Evolutionary conservation across 2,888 invertebrate species (phyloP).

Genomic region (Oligia latruncula): DNA sequence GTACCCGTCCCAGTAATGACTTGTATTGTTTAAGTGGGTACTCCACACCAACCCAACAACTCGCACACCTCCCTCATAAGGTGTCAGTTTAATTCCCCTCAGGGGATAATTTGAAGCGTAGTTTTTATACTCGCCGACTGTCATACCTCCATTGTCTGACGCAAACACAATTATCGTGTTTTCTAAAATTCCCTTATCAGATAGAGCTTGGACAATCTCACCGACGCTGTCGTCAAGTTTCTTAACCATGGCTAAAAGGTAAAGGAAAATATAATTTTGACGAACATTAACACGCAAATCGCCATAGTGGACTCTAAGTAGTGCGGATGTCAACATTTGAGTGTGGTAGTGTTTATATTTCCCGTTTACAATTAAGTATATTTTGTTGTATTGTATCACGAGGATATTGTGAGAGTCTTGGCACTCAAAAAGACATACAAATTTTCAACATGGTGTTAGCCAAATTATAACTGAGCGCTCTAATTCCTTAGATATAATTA

Average conservation of each 20-base stretch:
- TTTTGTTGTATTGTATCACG: not conserved
- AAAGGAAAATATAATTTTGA: not conserved
- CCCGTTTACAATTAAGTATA: not conserved
- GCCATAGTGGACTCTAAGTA: not conserved
- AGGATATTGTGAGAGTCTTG: not conserved
- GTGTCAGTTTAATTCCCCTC: slow-evolving; percentile 93
- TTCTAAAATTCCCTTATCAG: slow-evolving; percentile 92
- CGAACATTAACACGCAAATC: not conserved
- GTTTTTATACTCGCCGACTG: slow-evolving; percentile 93
- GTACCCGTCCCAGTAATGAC: slow-evolving; percentile 87
- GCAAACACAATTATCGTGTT: slow-evolving; percentile 96
- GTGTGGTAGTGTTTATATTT: slow-evolving; percentile 11
- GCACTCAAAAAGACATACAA: not conserved
- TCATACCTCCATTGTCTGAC: slow-evolving; percentile 97
- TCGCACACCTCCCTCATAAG: slow-evolving; percentile 96
- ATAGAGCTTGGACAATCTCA: slow-evolving; percentile 92
- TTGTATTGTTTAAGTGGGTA: slow-evolving; percentile 74
- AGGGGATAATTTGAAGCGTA: slow-evolving; percentile 95
- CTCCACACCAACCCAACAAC: slow-evolving; percentile 94
- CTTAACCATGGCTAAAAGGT: slow-evolving; percentile 94
- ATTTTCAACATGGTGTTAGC: not conserved
- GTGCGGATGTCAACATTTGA: not conserved
- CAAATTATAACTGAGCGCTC: not conserved
- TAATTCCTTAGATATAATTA: too few species aligned
- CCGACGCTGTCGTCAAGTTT: slow-evolving; percentile 96